Percentiles rank a stretch among this genome's conserved stretches.
phyloP scores from a whole-genome alignment of 2,797 vertebrate genomes.

The Pangasius mekongensis region DNA sequence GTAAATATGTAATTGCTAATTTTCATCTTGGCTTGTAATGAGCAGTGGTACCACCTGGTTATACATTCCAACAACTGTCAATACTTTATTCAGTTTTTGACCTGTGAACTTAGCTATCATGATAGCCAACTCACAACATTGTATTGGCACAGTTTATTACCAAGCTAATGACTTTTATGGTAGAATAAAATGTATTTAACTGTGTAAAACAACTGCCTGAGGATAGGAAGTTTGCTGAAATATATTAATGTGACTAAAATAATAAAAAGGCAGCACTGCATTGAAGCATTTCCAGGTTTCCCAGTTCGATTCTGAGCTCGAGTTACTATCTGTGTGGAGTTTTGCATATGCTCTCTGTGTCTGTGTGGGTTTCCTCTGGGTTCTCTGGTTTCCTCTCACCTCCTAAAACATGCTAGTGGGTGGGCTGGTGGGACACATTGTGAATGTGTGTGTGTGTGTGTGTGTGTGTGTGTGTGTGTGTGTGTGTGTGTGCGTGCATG shows the following conservation, averaged over 20 bases:
- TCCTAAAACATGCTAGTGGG: background rate
- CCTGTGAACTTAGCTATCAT: background rate
- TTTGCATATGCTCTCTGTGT: background rate
- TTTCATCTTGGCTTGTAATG: background rate
- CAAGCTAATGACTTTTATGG: background rate
- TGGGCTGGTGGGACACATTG: background rate
- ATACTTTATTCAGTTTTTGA: background rate
- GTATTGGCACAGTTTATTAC: background rate
- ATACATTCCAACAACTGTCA: background rate
- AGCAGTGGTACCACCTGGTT: background rate
- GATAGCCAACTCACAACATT: background rate
- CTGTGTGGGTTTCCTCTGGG: background rate
- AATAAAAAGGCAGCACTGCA: background rate
- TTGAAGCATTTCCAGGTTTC: background rate
- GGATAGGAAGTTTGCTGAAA: background rate
- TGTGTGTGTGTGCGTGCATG: background rate
- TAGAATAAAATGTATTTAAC: background rate
- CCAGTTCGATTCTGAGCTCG: background rate
- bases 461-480: background rate
- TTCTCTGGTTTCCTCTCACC: background rate
- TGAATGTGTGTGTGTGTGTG: background rate
- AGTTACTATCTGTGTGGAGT: background rate
- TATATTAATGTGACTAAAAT: background rate
- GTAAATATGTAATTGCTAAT: background rate
- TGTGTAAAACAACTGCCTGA: background rate